Evolutionary conservation across 2,888 invertebrate genomes (phyloP), one percentile per base, ranked within the genome.

Genomic region (Sturmia bella): DNA sequence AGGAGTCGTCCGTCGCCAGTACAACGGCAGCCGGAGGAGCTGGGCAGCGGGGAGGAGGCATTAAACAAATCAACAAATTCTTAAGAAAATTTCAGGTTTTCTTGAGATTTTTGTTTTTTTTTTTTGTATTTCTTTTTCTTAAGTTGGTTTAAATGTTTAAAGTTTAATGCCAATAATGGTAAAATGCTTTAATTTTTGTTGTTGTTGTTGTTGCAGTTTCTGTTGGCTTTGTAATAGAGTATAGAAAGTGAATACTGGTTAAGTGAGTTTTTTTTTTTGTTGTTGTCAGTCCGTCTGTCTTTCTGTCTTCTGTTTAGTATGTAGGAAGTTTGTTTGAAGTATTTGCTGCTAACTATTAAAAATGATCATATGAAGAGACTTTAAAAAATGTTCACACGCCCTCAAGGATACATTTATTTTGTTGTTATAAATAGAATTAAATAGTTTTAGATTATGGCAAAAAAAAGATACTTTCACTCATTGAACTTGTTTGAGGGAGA

Each of bases 181-280:
- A 78, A 78, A 82, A 78, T 75, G 74, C 69, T 82, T 81, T 82
- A 70, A 82, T 74, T 78, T 69, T 81, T 77, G 69, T 66, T 80
- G n/a, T n/a, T n/a, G n/a, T n/a, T n/a, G n/a, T n/a, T n/a, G n/a
- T n/a, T n/a, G n/a, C n/a, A 72, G 76, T 81, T 73, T 57, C 24
- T 69, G 48, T 66, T 63, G 37, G 43, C 63, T 63, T 66, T 48
- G 24, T 57, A 48, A 57, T 39, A 27, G 45, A 57, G 43, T 56
- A 82, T 82, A 82, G 82, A 82, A 82, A 82, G 82, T 82, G 82
- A 82, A 82, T 69, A 82, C 76, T 78, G 74, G 82, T 82, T 82
- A 74, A 66, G 74, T 82, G 59, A 66, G 82, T 82, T 82, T 82
- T 77, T 56, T 66, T 24, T 64, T 63, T 32, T n/a, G n/a, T n/a